Evolutionary conservation across 2,797 vertebrate species (phyloP).

Genomic region (Aldrovandia affinis): DNA sequence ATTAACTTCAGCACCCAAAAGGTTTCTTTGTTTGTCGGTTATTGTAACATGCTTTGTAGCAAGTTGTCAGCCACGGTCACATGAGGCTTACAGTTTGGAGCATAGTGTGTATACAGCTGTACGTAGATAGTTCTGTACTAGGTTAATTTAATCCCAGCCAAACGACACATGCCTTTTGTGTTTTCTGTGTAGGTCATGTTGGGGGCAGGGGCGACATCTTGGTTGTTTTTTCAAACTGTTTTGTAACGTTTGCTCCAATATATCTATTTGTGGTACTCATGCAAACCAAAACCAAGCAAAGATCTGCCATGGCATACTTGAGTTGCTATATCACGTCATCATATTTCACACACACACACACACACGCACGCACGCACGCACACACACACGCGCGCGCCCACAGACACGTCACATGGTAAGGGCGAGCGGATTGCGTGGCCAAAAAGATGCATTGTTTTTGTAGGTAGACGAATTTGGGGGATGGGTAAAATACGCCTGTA

Average conservation of each 20-base stretch:
- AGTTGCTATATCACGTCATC: constrained; percentile 5
- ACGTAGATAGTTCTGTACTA: background rate
- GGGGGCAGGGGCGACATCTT: background rate
- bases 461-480: too few relatives aligned
- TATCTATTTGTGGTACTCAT: background rate
- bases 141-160: background rate
- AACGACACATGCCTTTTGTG: background rate
- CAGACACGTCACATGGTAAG: background rate
- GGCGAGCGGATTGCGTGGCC: background rate
- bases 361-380: background rate
- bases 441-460: too few relatives aligned
- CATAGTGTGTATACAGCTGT: background rate
- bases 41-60: constrained; percentile 31
- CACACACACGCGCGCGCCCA: background rate
- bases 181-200: too few relatives aligned
- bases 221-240: background rate
- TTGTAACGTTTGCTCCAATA: background rate
- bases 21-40: constrained; percentile 11
- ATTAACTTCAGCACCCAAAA: background rate
- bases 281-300: background rate
- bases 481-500: too few relatives aligned
- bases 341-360: background rate
- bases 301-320: background rate
- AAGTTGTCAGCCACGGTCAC: constrained; percentile 33
- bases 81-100: constrained; percentile 25